Conservation (phyloP, 2,888 invertebrate species). For the Eupithecia vulgata region DNA sequence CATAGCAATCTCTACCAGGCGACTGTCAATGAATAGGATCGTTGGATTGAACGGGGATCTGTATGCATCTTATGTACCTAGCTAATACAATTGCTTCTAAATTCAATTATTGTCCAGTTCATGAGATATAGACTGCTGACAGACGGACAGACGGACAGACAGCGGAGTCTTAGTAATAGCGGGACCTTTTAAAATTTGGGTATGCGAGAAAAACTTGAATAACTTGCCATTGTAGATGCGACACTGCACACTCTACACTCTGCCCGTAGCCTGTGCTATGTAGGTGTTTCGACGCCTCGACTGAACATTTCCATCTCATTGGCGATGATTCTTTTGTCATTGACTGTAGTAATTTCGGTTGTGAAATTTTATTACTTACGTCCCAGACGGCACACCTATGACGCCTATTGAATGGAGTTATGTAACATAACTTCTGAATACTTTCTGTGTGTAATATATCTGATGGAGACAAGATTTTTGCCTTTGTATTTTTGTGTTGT, state of each 20-base stretch:
- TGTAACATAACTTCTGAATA: slow-evolving; percentile 2
- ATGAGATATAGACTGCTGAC: too few species aligned
- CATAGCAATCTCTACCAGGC: too few species aligned
- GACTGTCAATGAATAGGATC: too few species aligned
- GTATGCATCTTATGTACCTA: too few species aligned
- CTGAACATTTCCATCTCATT: slow-evolving; percentile 65
- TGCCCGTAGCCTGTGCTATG: slow-evolving; percentile 36
- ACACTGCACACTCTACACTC: slow-evolving; percentile 16
- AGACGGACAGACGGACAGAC: too few species aligned
- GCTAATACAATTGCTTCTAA: too few species aligned
- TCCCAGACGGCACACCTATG: slow-evolving; percentile 22
- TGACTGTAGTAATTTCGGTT: slow-evolving; percentile 44
- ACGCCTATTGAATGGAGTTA: not conserved
- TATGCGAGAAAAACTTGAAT: too few species aligned
- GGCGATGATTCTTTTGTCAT: slow-evolving; percentile 62
- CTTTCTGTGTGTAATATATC: not conserved
- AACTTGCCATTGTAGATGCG: not conserved
- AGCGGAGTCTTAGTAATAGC: too few species aligned
- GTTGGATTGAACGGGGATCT: too few species aligned
- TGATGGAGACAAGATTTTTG: not conserved
- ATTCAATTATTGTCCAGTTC: too few species aligned
- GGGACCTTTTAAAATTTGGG: too few species aligned
- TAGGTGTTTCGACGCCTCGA: slow-evolving; percentile 59
- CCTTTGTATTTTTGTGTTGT: not conserved
- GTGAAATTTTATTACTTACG: slow-evolving; percentile 42